Conservation (phyloP, 2,888 invertebrate genomes). For the Lysandra coridon region DNA sequence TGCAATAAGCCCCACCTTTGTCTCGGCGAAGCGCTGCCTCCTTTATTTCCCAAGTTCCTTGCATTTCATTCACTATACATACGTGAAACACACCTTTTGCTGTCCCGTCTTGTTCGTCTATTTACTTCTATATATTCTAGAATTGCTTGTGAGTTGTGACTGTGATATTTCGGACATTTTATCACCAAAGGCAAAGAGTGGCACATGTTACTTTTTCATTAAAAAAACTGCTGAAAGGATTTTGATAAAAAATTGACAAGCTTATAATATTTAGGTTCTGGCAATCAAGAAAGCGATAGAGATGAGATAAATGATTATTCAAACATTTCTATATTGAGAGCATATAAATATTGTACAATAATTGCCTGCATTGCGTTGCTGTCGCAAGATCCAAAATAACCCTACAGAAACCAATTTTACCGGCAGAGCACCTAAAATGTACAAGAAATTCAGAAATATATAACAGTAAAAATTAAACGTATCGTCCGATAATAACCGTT, state of each 20-base stretch:
- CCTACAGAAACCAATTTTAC: too few relatives aligned
- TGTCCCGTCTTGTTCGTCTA: conserved; percentile 3
- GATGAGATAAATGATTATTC: too few relatives aligned
- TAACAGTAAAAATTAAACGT: neutral
- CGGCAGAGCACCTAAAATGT: neutral
- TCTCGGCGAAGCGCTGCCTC: conserved; percentile 57
- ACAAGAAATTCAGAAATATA: neutral
- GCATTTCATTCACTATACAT: conserved; percentile 64
- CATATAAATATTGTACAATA: too few relatives aligned
- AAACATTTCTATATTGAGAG: too few relatives aligned
- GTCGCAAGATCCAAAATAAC: too few relatives aligned
- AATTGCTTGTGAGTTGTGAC: neutral
- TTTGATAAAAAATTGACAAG: too few relatives aligned
- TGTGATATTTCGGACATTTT: neutral
- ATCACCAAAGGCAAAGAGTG: too few relatives aligned
- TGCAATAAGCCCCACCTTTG: conserved; percentile 76
- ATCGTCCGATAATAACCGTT: conserved; percentile 36
- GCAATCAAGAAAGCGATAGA: too few relatives aligned
- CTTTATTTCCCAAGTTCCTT: conserved; percentile 69
- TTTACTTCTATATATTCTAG: neutral
- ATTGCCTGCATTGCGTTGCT: too few relatives aligned
- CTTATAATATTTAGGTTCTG: too few relatives aligned
- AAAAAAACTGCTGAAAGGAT: too few relatives aligned
- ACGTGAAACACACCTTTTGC: conserved; percentile 54
- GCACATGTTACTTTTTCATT: too few relatives aligned